These are phyloP conservation scores for Halichoeres trimaculatus DNA, from an alignment of 2,113 vertebrate genomes.

Conservation along the genomic window DNA sequence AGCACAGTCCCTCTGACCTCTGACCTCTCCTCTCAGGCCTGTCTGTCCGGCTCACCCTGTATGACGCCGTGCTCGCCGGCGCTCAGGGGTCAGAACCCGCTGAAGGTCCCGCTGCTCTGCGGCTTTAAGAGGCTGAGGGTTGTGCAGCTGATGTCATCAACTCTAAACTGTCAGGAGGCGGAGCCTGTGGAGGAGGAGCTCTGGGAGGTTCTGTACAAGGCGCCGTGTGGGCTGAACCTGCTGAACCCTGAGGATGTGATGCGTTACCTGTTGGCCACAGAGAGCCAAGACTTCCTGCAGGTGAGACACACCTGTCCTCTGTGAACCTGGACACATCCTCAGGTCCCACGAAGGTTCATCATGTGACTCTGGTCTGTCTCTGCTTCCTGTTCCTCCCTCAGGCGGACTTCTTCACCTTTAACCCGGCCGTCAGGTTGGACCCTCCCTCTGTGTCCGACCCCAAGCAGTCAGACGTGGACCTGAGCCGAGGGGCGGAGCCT, in stretches of 20 bases:
- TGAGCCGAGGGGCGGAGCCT: slow-evolving; percentile 88
- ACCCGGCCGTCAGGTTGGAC: slow-evolving; percentile 83
- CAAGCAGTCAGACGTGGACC: slow-evolving; percentile 81
- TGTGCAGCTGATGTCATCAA: slow-evolving; percentile 42
- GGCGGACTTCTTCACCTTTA: slow-evolving; percentile 93
- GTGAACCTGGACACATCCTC: too few species aligned
- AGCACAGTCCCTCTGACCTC: background rate
- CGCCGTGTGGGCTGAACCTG: slow-evolving; percentile 91
- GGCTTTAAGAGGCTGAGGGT: slow-evolving; percentile 87
- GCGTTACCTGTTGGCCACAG: slow-evolving; percentile 86
- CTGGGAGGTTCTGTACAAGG: slow-evolving; percentile 85
- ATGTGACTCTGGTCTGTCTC: too few species aligned
- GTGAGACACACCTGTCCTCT: slow-evolving; percentile 18
- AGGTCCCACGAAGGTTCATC: too few species aligned
- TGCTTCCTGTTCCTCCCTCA: too few species aligned
- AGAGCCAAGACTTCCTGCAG: slow-evolving; percentile 86
- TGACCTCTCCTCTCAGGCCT: slow-evolving; percentile 59
- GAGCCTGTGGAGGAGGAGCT: slow-evolving; percentile 16
- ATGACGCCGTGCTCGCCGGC: slow-evolving; percentile 44
- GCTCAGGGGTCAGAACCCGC: slow-evolving; percentile 87
- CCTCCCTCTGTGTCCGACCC: slow-evolving; percentile 42
- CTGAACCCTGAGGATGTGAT: slow-evolving; percentile 86
- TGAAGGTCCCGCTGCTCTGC: slow-evolving; percentile 87
- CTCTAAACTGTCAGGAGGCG: accelerated
- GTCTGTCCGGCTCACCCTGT: slow-evolving; percentile 76